Evolutionary conservation across 1,140 invertebrate genomes (phyloP).

Genomic region (Drosophila guanche): DNA sequence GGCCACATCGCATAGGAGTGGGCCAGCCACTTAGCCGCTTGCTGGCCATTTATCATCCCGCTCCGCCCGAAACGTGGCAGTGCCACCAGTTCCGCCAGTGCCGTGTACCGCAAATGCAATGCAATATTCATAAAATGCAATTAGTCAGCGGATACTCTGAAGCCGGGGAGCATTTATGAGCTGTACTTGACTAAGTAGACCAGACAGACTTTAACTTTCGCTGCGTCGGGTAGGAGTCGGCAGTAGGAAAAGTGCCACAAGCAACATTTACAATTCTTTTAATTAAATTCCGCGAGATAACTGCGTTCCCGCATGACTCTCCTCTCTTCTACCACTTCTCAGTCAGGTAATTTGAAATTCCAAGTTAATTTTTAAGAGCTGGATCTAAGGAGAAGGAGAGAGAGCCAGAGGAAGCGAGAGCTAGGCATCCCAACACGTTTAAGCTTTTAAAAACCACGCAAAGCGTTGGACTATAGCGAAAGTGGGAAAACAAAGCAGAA

Average conservation of each 20-base stretch:
- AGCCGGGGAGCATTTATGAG: conserved; percentile 49
- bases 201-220: conserved; percentile 40
- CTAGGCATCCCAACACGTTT: conserved; percentile 61
- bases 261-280: conserved; percentile 77
- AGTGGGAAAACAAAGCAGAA: conserved; percentile 4
- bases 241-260: conserved; percentile 25
- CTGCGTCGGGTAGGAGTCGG: background rate
- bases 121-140: conserved; percentile 78
- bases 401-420: no score
- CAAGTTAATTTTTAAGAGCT: conserved; percentile 66
- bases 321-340: conserved; percentile 11
- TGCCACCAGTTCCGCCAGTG: background rate
- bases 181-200: conserved; percentile 11
- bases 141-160: conserved; percentile 58
- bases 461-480: conserved; percentile 6
- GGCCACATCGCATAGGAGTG: background rate
- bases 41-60: conserved; percentile 57
- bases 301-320: conserved; percentile 44
- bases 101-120: conserved; percentile 38
- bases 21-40: conserved; percentile 37
- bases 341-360: conserved; percentile 72
- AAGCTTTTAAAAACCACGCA: conserved; percentile 72
- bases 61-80: background rate
- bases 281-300: conserved; percentile 74
- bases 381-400: background rate